phyloP scores from a whole-genome alignment of 2,113 vertebrate species.

The Upupa epops region DNA sequence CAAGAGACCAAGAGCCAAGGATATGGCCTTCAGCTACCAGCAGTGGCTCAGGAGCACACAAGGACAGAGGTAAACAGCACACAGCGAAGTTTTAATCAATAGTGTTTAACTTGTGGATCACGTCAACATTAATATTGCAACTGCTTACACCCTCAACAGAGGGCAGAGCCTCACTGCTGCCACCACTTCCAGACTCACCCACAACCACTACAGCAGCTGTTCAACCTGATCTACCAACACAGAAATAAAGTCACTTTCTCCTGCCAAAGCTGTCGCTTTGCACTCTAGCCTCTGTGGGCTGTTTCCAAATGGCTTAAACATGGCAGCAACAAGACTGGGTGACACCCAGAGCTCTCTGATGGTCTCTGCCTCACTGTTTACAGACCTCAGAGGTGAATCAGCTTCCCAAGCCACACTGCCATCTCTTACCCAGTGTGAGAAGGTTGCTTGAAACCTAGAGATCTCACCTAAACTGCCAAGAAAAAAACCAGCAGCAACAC shows the following conservation, averaged over 20 bases:
- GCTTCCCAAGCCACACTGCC: not conserved
- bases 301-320: not conserved
- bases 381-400: not conserved
- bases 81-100: not conserved
- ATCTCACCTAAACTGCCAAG: not conserved
- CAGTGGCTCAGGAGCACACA: not conserved
- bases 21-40: not conserved
- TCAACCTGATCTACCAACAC: not conserved
- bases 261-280: accelerated
- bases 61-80: not conserved
- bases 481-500: not conserved
- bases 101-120: not conserved
- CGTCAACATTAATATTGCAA: not conserved
- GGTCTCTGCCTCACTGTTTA: accelerated
- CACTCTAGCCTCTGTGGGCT: not conserved
- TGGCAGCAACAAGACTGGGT: accelerated
- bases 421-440: not conserved
- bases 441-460: not conserved
- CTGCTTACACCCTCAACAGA: not conserved
- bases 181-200: not conserved
- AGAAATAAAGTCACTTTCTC: not conserved
- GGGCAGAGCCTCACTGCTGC: not conserved
- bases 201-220: not conserved
- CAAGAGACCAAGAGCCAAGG: not conserved
- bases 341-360: not conserved